These are phyloP conservation scores for Lycaon pictus DNA, from an alignment of 2,113 vertebrate species.

Conservation along the genomic window DNA sequence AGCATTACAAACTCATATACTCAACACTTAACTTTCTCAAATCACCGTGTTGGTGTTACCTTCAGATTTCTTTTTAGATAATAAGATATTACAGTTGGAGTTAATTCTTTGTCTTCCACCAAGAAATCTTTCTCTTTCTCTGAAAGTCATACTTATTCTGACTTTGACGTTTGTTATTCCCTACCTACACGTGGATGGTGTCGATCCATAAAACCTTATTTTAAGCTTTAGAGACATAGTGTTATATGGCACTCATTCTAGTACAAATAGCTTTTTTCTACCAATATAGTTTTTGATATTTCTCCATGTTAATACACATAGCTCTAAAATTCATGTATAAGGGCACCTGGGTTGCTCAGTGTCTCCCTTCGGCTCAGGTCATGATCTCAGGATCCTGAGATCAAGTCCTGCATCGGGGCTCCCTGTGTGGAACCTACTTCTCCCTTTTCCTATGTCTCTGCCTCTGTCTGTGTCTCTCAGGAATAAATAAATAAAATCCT, in stretches of 20 bases:
- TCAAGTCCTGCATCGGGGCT: too few relatives aligned
- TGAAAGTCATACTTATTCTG: background rate
- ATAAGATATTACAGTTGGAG: background rate
- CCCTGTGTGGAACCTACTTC: too few relatives aligned
- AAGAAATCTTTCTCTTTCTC: background rate
- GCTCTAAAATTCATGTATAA: background rate
- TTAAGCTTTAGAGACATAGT: background rate
- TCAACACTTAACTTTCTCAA: background rate
- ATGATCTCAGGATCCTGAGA: too few relatives aligned
- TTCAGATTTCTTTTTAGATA: background rate
- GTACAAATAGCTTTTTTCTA: background rate
- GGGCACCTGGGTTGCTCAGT: too few relatives aligned
- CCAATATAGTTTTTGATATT: background rate
- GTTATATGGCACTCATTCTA: background rate
- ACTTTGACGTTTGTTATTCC: background rate
- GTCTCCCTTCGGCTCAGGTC: too few relatives aligned
- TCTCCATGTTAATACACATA: background rate
- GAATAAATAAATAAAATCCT: too few relatives aligned
- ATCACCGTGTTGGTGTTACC: background rate
- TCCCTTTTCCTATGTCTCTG: too few relatives aligned
- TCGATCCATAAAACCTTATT: background rate
- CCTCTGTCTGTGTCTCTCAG: too few relatives aligned
- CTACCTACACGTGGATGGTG: rapidly evolving
- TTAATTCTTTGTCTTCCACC: too few relatives aligned
- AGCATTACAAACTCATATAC: background rate